A percentile compares a stretch with the other conserved stretches of the same genome.
These are phyloP conservation scores for Drosophila quinaria DNA, from an alignment of 2,888 invertebrate species.

Conservation along the genomic window DNA sequence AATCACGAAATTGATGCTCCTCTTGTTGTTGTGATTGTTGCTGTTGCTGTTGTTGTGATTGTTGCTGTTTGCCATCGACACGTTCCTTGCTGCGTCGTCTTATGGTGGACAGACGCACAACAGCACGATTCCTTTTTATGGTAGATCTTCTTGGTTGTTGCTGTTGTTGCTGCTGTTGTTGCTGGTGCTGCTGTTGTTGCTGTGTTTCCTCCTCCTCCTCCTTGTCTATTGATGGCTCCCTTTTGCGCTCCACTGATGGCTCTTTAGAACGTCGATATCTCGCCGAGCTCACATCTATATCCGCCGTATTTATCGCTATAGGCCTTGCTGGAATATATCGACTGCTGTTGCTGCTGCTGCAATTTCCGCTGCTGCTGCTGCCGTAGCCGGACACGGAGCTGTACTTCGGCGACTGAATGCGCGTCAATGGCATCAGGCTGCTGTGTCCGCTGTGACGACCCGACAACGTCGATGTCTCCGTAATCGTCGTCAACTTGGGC, in stretches of 20 bases:
- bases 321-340: slow-evolving; percentile 88
- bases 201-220: slow-evolving; percentile 59
- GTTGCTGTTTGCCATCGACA: slow-evolving; percentile 23
- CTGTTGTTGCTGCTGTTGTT: slow-evolving; percentile 55
- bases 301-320: slow-evolving; percentile 92
- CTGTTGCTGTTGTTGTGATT: slow-evolving; percentile 6
- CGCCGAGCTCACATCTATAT: slow-evolving; percentile 93
- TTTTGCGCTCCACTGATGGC: slow-evolving; percentile 27
- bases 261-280: slow-evolving; percentile 85
- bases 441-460: slow-evolving; percentile 69
- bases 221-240: slow-evolving; percentile 17
- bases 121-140: slow-evolving; percentile 90
- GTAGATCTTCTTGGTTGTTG: slow-evolving; percentile 87
- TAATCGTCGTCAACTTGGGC: slow-evolving; percentile 91
- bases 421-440: slow-evolving; percentile 85
- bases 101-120: slow-evolving; percentile 91
- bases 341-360: slow-evolving; percentile 79
- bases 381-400: slow-evolving; percentile 82
- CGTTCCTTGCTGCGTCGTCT: slow-evolving; percentile 81
- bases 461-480: slow-evolving; percentile 86
- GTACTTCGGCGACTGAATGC: slow-evolving; percentile 87
- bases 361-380: slow-evolving; percentile 55
- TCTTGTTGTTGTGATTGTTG: not conserved
- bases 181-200: slow-evolving; percentile 64
- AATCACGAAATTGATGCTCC: slow-evolving; percentile 67